A percentile compares a stretch with the other conserved stretches of the same genome.
phyloP scores from a whole-genome alignment of 2,797 vertebrate species.

The Rhynchonycteris naso region DNA sequence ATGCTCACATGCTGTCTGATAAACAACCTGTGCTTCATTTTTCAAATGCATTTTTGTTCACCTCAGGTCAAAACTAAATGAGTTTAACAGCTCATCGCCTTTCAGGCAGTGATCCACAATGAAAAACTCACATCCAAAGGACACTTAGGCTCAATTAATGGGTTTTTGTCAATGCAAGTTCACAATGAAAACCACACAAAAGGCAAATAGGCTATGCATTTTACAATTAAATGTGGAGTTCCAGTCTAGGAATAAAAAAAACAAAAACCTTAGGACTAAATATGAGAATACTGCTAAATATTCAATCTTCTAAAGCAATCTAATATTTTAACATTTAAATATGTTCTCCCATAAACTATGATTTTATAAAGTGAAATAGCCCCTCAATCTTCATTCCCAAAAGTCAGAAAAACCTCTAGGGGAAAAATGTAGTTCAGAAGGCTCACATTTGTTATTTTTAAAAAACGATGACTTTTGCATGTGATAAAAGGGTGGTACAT shows the following conservation, averaged over 20 bases:
- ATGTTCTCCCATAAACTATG: background rate
- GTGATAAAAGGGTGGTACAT: constrained; percentile 69
- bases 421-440: constrained; percentile 28
- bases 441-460: constrained; percentile 60
- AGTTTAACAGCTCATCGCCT: constrained; percentile 81
- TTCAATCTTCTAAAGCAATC: constrained; percentile 8
- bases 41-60: constrained; percentile 74
- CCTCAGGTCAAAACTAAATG: constrained; percentile 78
- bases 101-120: constrained; percentile 79
- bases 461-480: constrained; percentile 8
- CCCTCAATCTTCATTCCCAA: background rate
- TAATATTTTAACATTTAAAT: background rate
- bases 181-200: constrained; percentile 81
- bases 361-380: constrained; percentile 38
- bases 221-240: constrained; percentile 77
- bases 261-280: constrained; percentile 76
- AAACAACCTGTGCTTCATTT: constrained; percentile 77
- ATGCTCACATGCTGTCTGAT: constrained; percentile 26
- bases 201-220: constrained; percentile 73
- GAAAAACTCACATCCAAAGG: constrained; percentile 81
- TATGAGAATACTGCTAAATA: constrained; percentile 43
- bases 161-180: constrained; percentile 81
- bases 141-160: constrained; percentile 80
- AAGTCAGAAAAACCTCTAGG: constrained; percentile 55
- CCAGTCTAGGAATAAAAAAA: constrained; percentile 74